Percentiles rank a stretch among this genome's conserved stretches.
These are phyloP conservation scores for Ceratosolen fusciceps DNA, from an alignment of 1,140 invertebrate species.

Conservation along the genomic window DNA sequence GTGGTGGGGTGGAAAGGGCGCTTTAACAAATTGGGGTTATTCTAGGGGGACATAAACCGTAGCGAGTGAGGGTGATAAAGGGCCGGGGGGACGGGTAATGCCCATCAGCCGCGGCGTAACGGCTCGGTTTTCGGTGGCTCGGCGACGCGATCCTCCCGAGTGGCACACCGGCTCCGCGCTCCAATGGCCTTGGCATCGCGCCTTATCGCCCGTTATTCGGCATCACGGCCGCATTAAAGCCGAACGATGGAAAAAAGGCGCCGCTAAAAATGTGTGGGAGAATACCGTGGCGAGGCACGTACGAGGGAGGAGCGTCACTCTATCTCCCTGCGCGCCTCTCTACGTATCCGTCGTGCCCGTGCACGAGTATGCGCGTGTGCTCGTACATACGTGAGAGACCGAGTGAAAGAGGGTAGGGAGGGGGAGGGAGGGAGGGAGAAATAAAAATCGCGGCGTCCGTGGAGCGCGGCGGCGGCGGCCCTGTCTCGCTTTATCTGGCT, in stretches of 20 bases:
- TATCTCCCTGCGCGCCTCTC: too few species aligned
- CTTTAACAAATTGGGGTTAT: conserved; percentile 11
- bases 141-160: neutral
- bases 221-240: neutral
- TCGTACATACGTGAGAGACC: too few species aligned
- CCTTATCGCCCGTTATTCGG: neutral
- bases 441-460: conserved; percentile 17
- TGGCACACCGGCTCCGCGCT: too few species aligned
- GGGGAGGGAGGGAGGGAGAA: neutral
- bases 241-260: neutral
- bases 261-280: neutral
- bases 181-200: neutral
- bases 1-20: neutral
- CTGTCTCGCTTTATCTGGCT: conserved; percentile 6
- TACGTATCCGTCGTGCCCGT: too few species aligned
- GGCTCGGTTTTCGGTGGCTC: too few species aligned
- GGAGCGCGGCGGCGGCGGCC: neutral
- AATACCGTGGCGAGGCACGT: neutral
- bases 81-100: too few species aligned
- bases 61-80: too few species aligned
- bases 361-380: too few species aligned
- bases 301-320: neutral
- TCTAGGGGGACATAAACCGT: neutral
- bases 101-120: too few species aligned
- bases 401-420: too few species aligned